Base-by-base conservation (phyloP, 2,113 vertebrate genomes). In the Cheilinus undulatus region DNA sequence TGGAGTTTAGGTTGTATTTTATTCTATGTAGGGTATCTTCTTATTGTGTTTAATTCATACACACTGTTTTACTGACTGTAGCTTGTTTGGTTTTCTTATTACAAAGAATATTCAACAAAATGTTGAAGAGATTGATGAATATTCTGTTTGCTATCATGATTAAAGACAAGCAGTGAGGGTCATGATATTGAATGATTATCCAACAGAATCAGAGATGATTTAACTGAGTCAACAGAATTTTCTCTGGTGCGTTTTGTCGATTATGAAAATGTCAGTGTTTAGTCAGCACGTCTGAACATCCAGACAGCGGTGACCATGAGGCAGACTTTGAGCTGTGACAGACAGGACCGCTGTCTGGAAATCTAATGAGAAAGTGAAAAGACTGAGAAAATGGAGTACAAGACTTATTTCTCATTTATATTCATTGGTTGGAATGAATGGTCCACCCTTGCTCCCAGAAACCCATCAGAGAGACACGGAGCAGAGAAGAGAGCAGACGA, bases 391-490 rank as follows among this genome's bases (percentile, higher is more conserved):
- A 49, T 50, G 24, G 59, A 66, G 56, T 7, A 11, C 58, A 22
- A 59, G 68, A 63, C 52, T 62, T 53, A 28, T 42, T 73, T 74
- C 74, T 79, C 64, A 88, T 88, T 89, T 77, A 67, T 90, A 90
- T 89, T 80, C 84, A 89, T 89, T 77, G 80, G 61, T 82, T 75
- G 77, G 67, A 20, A 38, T 50, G 72, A 58, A 73, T 61, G 53
- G 58, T 75, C 69, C 65, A 69, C 64, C 50, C 36, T 34, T 2
- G 51, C 49, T 70, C 73, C 19, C 72, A 75, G 57, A 82, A 86
- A 76, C 43, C 69, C 71, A 84, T 70, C 63, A 86, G 43, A 56
- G 36, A 28, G 23, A 59, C 22, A 50, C 57, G n/a, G 32, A 10
- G 32, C 32, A 34, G 5, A 11, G 10, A 10, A 34, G 32, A 34